Base-by-base conservation (phyloP, 2,113 vertebrate genomes). In the Eidolon helvum region DNA sequence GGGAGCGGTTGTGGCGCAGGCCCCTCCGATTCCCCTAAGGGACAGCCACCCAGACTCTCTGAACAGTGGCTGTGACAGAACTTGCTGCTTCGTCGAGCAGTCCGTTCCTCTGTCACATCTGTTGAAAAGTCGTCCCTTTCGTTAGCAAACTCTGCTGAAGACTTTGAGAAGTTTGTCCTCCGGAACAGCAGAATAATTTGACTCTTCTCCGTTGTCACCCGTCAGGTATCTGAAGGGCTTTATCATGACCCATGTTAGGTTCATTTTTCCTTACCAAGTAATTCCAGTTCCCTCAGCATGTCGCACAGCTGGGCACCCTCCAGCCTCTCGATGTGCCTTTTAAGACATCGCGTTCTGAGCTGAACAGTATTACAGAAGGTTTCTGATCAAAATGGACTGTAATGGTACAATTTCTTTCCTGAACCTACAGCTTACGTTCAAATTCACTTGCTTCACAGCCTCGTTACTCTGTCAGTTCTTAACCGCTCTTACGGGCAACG, bases 41-140 rank as follows among this genome's bases (percentile, higher is more conserved):
- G n/a, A 33, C 11, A 5, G 38, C n/a, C 50, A 2, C 30, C 16
- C 10, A 2, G 75, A 18, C 66, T 35, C 55, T 57, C 30, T 40
- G 40, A 63, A 48, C 84, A 63, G 38, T 19, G 18, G 33, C 72
- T 38, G 53, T 82, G 66, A 38, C 30, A 87, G 85, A 89, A 72
- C 95, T 71, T 21, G 57, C 86, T 35, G 53, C 79, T 90, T n/a
- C 86, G 0, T 68, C 79, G 19, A 53, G 71, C 75, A 22, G 1
- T 65, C 71, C 45, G 12, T 35, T 63, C 63, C 55, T 14, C 63
- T 53, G 79, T 45, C 59, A 15, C 7, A 5, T 45, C 80, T 90
- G 33, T 65, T 33, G 45, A 22, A 74, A 92, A 95, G 57, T 14
- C 71, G 71, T 84, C 71, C 38, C 40, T 77, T 84, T 59, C 19